Conservation (phyloP, 2,113 vertebrate species). For the Cyanoramphus novaezelandiae region DNA sequence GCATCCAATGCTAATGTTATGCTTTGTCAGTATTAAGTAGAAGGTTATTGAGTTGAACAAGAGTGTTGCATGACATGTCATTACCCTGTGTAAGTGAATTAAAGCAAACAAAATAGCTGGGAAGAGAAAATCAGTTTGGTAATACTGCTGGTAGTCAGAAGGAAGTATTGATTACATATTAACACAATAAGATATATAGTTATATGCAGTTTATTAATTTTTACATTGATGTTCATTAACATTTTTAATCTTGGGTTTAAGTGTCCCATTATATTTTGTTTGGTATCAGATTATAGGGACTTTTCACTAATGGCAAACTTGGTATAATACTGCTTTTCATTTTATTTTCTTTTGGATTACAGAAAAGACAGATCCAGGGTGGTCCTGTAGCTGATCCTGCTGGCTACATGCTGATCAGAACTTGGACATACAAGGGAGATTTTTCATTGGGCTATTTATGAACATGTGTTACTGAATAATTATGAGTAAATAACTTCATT, state of each 20-base stretch:
- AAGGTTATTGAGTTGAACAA: slow-evolving; percentile 18
- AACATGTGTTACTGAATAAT: neutral
- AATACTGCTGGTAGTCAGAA: neutral
- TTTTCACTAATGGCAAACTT: neutral
- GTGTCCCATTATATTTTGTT: neutral
- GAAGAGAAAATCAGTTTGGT: slow-evolving; percentile 1
- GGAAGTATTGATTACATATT: neutral
- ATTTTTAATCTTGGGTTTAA: neutral
- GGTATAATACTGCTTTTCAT: neutral
- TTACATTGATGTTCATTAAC: neutral
- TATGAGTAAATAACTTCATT: neutral
- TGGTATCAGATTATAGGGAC: neutral
- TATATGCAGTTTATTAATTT: neutral
- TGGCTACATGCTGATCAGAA: neutral
- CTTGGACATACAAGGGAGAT: neutral
- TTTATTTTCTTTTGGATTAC: neutral
- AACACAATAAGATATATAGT: neutral
- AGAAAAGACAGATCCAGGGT: neutral
- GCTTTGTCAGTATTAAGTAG: neutral
- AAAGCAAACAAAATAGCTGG: neutral
- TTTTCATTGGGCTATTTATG: neutral
- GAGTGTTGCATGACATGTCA: neutral
- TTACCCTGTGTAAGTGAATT: neutral
- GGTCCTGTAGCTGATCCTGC: neutral
- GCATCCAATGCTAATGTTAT: neutral